Percentiles rank a stretch among this genome's conserved stretches.
Conservation (phyloP, 2,113 vertebrate species). For the Daphoenositta chrysoptera region DNA sequence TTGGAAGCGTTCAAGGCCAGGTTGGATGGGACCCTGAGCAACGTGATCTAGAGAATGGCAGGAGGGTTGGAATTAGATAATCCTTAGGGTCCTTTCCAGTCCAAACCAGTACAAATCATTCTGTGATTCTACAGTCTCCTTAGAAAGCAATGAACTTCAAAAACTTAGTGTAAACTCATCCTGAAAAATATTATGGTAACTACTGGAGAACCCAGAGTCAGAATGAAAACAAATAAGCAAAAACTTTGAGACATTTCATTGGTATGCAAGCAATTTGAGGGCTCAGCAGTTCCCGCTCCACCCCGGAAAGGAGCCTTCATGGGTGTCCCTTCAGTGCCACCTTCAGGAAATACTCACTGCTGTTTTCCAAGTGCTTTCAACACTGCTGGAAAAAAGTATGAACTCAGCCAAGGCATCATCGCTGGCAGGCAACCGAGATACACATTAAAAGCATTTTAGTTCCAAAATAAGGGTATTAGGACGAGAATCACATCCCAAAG, state of each 20-base stretch:
- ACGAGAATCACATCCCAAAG: not conserved
- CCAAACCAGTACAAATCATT: not conserved
- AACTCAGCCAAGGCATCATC: not conserved
- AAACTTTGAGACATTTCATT: not conserved
- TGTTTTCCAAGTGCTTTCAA: not conserved
- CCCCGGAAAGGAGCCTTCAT: not conserved
- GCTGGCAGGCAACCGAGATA: not conserved
- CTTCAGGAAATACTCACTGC: conserved; percentile 48
- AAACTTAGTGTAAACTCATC: not conserved
- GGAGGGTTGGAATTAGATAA: not conserved
- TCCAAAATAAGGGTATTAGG: not conserved
- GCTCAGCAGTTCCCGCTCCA: not conserved
- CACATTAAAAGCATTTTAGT: not conserved
- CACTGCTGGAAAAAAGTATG: not conserved
- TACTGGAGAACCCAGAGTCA: not conserved
- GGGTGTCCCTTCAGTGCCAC: conserved; percentile 66
- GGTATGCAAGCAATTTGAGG: conserved; percentile 23
- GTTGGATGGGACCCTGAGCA: not conserved
- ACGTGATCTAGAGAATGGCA: not conserved
- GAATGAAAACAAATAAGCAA: conserved; percentile 31
- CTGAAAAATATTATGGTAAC: conserved; percentile 3
- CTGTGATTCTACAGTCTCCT: not conserved
- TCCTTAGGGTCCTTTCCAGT: not conserved
- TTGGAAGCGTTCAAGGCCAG: not conserved
- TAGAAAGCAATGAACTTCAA: not conserved